These are phyloP conservation scores for Lasioglossum calceatum DNA, from an alignment of 2,888 invertebrate genomes.

Conservation along the genomic window DNA sequence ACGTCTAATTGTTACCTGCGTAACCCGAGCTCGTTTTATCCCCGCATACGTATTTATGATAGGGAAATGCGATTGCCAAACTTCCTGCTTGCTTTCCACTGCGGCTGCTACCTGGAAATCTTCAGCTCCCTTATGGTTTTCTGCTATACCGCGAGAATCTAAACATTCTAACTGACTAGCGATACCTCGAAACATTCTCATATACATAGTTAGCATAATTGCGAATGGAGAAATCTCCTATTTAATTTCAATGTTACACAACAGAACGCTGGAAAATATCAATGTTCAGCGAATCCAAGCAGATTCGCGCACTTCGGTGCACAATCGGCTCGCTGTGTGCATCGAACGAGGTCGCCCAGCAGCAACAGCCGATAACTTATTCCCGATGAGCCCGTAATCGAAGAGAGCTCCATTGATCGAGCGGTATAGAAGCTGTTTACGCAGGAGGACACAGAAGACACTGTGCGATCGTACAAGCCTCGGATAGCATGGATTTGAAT, in stretches of 20 bases:
- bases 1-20: conserved; percentile 18
- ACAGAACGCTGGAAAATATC: background rate
- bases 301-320: background rate
- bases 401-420: conserved; percentile 19
- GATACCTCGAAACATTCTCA: background rate
- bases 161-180: background rate
- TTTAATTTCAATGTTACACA: background rate
- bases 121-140: background rate
- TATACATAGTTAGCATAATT: background rate
- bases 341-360: background rate
- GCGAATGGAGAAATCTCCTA: background rate
- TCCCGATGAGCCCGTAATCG: conserved; percentile 17
- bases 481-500: conserved; percentile 36
- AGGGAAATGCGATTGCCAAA: conserved; percentile 19
- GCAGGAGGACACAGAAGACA: conserved; percentile 7
- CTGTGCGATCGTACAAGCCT: conserved; percentile 22
- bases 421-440: conserved; percentile 37
- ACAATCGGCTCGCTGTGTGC: background rate
- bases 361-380: background rate
- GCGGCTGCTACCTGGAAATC: background rate
- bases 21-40: conserved; percentile 1
- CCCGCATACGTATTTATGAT: background rate
- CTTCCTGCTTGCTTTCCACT: conserved; percentile 4
- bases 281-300: background rate
- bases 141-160: background rate